Conservation (phyloP, 53 echinoderm and acorn worm species). For the Patiria pectinifera region DNA sequence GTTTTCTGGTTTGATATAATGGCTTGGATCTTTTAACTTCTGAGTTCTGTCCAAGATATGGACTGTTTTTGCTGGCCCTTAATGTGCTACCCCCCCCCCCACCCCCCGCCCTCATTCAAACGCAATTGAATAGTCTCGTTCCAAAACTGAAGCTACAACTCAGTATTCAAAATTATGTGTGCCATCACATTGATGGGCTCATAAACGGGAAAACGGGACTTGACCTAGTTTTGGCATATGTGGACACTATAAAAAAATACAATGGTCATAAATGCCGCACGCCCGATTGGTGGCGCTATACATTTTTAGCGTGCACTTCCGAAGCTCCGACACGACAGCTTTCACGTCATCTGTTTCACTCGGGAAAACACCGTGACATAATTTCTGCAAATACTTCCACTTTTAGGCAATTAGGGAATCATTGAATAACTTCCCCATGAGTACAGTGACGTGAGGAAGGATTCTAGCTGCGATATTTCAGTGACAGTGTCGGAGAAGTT, state of each 20-base stretch:
- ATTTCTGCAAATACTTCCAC: neutral
- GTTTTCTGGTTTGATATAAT: no score
- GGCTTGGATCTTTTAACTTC: no score
- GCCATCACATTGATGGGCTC: no score
- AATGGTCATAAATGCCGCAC: neutral
- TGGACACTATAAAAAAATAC: neutral
- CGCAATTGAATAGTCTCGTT: no score
- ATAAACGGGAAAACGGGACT: no score
- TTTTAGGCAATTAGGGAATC: neutral
- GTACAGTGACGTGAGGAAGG: slow-evolving; percentile 21
- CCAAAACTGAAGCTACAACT: no score
- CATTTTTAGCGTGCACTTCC: neutral
- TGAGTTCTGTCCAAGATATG: no score
- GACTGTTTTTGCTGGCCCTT: no score
- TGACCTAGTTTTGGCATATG: neutral
- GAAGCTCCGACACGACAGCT: neutral
- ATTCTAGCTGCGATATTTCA: neutral
- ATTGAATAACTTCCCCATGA: slow-evolving; percentile 17
- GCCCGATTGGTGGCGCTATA: slow-evolving; percentile 52
- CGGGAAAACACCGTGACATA: neutral
- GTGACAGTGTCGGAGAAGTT: slow-evolving; percentile 2
- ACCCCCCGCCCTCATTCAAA: no score
- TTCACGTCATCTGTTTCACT: slow-evolving; percentile 37
- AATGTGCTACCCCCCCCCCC: no score
- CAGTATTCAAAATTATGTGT: no score